A percentile compares a stretch with the other conserved stretches of the same genome.
These are phyloP conservation scores for Calameuta idolon DNA, from an alignment of 2,888 invertebrate genomes.

Conservation along the genomic window DNA sequence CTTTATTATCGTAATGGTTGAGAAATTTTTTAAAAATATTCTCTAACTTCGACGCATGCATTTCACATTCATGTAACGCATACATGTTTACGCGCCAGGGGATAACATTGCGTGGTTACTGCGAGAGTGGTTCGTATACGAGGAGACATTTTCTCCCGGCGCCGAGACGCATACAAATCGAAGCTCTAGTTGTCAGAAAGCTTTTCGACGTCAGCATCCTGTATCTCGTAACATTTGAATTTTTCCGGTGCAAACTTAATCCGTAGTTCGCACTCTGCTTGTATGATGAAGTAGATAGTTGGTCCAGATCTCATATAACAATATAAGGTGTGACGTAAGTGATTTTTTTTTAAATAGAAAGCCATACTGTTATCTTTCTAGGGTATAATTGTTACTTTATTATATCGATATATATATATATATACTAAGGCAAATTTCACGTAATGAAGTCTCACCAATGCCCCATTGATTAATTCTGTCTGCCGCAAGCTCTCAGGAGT, in stretches of 20 bases:
- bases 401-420: background rate
- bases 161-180: background rate
- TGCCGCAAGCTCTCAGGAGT: conserved; percentile 17
- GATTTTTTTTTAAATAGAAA: background rate
- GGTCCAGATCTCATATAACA: background rate
- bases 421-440: conserved; percentile 5
- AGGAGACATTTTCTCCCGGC: background rate
- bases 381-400: background rate
- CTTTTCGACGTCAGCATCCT: background rate
- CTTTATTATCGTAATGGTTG: background rate
- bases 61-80: background rate
- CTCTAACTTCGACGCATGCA: background rate
- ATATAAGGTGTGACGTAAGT: background rate
- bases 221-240: background rate
- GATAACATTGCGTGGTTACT: background rate
- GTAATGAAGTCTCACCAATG: conserved; percentile 9
- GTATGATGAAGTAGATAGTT: background rate
- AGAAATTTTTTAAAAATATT: background rate
- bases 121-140: background rate
- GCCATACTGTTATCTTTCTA: background rate
- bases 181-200: background rate
- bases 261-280: background rate
- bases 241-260: background rate
- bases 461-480: conserved; percentile 13
- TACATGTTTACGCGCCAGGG: background rate